These are phyloP conservation scores for Glaucopsyche alexis DNA, from an alignment of 2,888 invertebrate species.

Conservation along the genomic window DNA sequence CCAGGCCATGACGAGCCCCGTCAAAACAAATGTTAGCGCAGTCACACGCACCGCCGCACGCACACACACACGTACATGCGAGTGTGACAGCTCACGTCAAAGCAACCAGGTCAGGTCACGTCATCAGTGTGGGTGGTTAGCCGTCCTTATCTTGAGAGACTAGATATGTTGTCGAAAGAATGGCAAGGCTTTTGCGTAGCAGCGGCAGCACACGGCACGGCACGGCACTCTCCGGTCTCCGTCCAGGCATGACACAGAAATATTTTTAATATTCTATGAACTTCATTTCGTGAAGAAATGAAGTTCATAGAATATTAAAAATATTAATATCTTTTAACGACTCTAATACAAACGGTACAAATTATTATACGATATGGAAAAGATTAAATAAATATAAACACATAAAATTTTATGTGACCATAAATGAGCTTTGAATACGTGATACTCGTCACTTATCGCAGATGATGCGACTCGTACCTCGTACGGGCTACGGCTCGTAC, in stretches of 20 bases:
- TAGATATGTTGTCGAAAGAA: not conserved
- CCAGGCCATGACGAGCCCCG: conserved; percentile 12
- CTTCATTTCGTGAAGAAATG: not conserved
- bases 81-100: not conserved
- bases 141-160: not conserved
- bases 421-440: not conserved
- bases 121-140: not conserved
- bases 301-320: not conserved
- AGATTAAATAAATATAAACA: conserved; percentile 25
- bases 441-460: not conserved
- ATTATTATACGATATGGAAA: not conserved
- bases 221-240: too few relatives aligned
- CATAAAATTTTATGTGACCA: conserved; percentile 17
- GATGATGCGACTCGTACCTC: not conserved
- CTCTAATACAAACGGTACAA: not conserved
- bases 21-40: conserved; percentile 25
- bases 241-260: too few relatives aligned
- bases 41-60: conserved; percentile 14
- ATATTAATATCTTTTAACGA: not conserved
- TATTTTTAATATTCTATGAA: too few relatives aligned
- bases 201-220: not conserved
- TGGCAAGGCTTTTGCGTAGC: not conserved
- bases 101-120: not conserved
- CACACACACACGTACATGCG: not conserved
- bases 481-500: not conserved